Evolutionary conservation across 2,113 vertebrate genomes (phyloP).

Genomic region (Dromaius novaehollandiae): DNA sequence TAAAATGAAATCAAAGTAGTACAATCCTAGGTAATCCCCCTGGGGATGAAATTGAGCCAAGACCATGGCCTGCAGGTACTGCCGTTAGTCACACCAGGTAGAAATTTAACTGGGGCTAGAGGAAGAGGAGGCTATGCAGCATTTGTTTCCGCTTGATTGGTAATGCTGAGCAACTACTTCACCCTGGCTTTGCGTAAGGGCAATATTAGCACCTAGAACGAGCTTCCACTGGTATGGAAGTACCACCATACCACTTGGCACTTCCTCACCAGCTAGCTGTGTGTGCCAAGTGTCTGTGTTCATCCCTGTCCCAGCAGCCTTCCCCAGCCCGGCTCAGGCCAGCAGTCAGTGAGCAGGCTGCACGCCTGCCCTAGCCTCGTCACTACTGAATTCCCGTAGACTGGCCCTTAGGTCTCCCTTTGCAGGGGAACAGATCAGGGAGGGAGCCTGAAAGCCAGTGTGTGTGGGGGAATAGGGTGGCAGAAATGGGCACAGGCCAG

Average conservation of each 20-base stretch:
- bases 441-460: not conserved
- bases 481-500: too few species aligned
- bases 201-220: not conserved
- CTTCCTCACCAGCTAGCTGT: not conserved
- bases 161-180: not conserved
- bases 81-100: fast-evolving
- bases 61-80: not conserved
- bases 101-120: not conserved
- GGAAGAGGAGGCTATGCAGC: not conserved
- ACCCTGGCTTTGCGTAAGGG: not conserved
- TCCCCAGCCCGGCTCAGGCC: not conserved
- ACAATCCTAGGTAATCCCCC: not conserved
- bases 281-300: not conserved
- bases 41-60: fast-evolving
- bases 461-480: too few species aligned
- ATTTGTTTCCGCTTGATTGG: not conserved
- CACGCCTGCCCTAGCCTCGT: not conserved
- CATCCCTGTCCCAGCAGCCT: not conserved
- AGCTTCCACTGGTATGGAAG: not conserved
- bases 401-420: not conserved
- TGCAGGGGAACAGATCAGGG: not conserved
- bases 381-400: not conserved
- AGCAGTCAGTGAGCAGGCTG: too few species aligned
- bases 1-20: not conserved
- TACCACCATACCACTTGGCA: too few species aligned